Evolutionary conservation across 2,888 invertebrate species (phyloP).

Genomic region (Operophtera brumata): DNA sequence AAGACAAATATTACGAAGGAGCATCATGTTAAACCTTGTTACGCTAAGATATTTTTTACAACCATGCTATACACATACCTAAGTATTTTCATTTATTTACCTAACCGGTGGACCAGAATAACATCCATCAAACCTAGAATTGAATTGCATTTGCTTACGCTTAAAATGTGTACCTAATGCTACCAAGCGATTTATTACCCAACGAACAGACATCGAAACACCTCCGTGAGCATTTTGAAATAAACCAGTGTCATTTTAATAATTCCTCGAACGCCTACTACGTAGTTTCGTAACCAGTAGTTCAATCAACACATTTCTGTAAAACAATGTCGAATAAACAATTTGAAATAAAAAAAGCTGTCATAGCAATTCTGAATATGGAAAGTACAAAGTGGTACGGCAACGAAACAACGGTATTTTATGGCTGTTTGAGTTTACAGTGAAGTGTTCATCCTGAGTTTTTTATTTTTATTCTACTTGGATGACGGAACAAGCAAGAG

Average conservation of each 20-base stretch:
- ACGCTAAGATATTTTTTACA: no score
- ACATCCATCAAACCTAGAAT: slow-evolving; percentile 3
- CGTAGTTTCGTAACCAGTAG: slow-evolving; percentile 27
- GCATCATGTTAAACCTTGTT: no score
- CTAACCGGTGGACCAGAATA: no score
- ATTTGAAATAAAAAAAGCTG: slow-evolving; percentile 10
- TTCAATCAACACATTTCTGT: slow-evolving; percentile 16
- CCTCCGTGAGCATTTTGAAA: slow-evolving; percentile 28
- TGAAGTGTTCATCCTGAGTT: neutral
- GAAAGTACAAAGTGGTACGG: slow-evolving; percentile 8
- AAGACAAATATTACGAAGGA: no score
- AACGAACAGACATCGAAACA: slow-evolving; percentile 15
- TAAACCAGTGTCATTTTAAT: slow-evolving; percentile 30
- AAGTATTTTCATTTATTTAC: no score
- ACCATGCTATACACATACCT: no score
- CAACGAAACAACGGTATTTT: slow-evolving; percentile 6
- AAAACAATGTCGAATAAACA: slow-evolving; percentile 20
- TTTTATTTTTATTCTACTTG: no score
- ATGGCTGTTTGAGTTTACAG: slow-evolving; percentile 6
- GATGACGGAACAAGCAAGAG: no score
- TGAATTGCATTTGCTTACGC: neutral
- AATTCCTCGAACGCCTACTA: slow-evolving; percentile 33
- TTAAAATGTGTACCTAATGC: slow-evolving; percentile 4
- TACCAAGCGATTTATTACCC: slow-evolving; percentile 16
- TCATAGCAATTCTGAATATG: slow-evolving; percentile 6